These are phyloP conservation scores for Cichladusa arquata DNA, from an alignment of 2,113 vertebrate genomes.

Conservation along the genomic window DNA sequence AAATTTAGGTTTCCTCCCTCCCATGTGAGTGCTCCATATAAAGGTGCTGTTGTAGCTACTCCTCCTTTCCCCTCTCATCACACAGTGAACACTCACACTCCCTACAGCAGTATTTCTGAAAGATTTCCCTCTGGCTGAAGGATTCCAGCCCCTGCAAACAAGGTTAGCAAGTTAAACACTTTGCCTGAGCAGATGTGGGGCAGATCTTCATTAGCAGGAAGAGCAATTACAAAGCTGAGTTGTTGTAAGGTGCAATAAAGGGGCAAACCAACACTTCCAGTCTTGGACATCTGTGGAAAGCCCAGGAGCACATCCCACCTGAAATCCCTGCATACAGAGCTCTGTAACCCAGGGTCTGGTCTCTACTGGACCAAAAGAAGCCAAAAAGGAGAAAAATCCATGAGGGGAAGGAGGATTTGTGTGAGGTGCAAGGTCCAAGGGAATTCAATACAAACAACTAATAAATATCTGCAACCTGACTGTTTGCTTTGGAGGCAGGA, in stretches of 20 bases:
- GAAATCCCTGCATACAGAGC: background rate
- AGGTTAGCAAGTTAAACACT: background rate
- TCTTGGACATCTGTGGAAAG: rapidly evolving
- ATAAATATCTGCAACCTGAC: background rate
- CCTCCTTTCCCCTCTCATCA: background rate
- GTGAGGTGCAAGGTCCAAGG: background rate
- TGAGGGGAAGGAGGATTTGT: background rate
- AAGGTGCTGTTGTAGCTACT: background rate
- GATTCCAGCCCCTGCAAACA: background rate
- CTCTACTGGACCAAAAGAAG: background rate
- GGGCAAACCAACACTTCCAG: background rate
- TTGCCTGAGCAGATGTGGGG: background rate
- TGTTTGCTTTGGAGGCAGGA: background rate
- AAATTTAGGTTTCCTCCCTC: background rate
- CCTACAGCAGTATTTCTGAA: background rate
- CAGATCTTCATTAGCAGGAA: background rate
- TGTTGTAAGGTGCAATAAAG: background rate
- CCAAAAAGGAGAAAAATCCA: background rate
- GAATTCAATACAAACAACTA: background rate
- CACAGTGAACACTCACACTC: background rate
- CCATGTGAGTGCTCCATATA: background rate
- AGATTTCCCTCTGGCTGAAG: background rate
- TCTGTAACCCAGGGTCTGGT: rapidly evolving
- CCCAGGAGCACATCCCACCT: background rate
- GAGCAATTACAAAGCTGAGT: background rate